Base-by-base conservation (phyloP, 2,888 invertebrate species). In the Caenorhabditis macrosperma region DNA sequence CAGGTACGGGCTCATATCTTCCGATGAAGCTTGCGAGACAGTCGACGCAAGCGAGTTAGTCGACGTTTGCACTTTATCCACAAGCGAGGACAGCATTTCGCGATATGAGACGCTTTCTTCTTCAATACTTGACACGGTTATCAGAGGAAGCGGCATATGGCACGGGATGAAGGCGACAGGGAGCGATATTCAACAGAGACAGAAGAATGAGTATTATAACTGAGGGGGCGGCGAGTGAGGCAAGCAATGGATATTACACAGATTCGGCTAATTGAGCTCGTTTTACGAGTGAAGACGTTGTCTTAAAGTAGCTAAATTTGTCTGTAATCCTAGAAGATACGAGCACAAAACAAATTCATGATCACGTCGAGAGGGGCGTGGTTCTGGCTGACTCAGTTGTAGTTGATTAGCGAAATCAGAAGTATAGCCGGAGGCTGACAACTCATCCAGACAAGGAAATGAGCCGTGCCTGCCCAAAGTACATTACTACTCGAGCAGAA, bases 41-140 rank as follows among this genome's bases (percentile, higher is more conserved):
- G 81, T 83, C 17, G 86, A 86, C 9, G 84, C 85, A 55, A 86
- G 48, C 41, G 85, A 84, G 15, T 80, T 80, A 6, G 86, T 86
- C 20, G 86, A 86, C 2, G 84, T 81, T 72, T 85, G 85, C 30
- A 86, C 86, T 52, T 83, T 82, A 48, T 84, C 82, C 15, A 85
- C 82, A 9, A 85, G 66, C 26, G 82, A 81, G 24, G 85, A 79
- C n/a, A 86, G 64, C 86, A 86, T 86, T 64, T 67, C 61, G 20
- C 76, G 68, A 20, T 69, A 66, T 12, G 59, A 76, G 10, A 61
- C 54, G 48, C 59, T 22, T 59, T 68, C 50, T 28, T 48, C 52
- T 54, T 69, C 69, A 64, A 59, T 69, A 44, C 41, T 48, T 10
- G 71, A 71, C 48, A 77, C 60, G 20, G 78, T 78, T 35, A 78